These are phyloP conservation scores for Apamea anceps DNA, from an alignment of 2,888 invertebrate genomes.

Conservation along the genomic window DNA sequence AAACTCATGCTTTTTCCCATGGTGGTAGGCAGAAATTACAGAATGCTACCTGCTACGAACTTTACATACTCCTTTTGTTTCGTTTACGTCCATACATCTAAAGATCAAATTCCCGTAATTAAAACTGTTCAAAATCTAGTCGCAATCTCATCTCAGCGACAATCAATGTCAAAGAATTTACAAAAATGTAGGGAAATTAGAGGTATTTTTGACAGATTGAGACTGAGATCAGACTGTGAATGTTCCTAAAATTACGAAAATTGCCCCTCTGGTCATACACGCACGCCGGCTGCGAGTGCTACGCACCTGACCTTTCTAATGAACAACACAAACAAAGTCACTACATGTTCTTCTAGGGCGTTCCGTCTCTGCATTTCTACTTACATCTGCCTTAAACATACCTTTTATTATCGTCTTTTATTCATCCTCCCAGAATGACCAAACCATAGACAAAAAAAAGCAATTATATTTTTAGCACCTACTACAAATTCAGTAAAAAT, in stretches of 20 bases:
- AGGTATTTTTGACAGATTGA: background rate
- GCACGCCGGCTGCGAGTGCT: background rate
- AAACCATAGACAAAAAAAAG: background rate
- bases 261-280: background rate
- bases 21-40: background rate
- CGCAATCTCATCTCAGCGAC: background rate
- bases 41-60: background rate
- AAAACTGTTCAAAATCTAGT: background rate
- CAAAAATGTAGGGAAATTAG: background rate
- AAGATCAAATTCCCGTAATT: no score
- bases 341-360: background rate
- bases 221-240: background rate
- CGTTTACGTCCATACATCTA: background rate
- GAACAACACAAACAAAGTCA: background rate
- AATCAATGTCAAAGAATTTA: background rate
- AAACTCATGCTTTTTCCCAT: background rate
- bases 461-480: background rate
- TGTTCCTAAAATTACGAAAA: background rate
- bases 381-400: background rate
- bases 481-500: background rate
- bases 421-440: background rate
- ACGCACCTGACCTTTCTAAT: background rate
- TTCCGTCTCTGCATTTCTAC: background rate
- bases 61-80: background rate
- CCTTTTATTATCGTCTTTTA: background rate